Percentiles rank a stretch among this genome's conserved stretches.
phyloP scores from a whole-genome alignment of 2,113 vertebrate genomes.

The Pyxicephalus adspersus region DNA sequence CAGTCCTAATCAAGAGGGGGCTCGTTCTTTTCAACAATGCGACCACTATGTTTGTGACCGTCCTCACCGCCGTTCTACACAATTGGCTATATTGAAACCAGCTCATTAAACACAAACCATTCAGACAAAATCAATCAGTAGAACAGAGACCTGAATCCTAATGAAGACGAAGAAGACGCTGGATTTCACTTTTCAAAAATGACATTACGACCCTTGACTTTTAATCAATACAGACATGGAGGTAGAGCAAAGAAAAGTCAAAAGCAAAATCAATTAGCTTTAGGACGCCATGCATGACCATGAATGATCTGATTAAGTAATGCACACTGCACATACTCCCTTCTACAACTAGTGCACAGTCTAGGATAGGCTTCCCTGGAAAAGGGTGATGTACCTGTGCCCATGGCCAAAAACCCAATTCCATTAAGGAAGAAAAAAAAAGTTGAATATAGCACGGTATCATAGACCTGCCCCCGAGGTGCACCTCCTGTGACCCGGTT shows the following conservation, averaged over 20 bases:
- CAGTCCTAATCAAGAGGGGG: slow-evolving; percentile 2
- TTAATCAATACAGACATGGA: slow-evolving; percentile 16
- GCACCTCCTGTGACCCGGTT: too few relatives aligned
- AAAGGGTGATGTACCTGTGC: too few relatives aligned
- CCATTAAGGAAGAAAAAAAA: too few relatives aligned
- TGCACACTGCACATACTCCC: too few relatives aligned
- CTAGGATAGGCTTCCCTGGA: too few relatives aligned
- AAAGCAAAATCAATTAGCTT: too few relatives aligned
- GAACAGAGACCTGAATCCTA: neutral
- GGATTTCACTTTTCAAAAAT: neutral
- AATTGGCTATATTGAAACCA: slow-evolving; percentile 41
- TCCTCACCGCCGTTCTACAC: neutral
- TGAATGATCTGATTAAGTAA: too few relatives aligned
- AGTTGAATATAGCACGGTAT: too few relatives aligned
- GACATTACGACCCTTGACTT: neutral
- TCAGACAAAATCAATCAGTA: neutral
- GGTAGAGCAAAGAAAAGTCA: neutral
- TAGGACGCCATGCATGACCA: too few relatives aligned
- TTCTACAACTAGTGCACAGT: too few relatives aligned
- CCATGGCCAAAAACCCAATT: too few relatives aligned
- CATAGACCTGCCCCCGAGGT: too few relatives aligned
- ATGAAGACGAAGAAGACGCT: neutral
- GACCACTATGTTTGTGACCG: neutral
- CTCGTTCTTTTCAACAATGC: slow-evolving; percentile 46
- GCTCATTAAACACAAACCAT: slow-evolving; percentile 11